Evolutionary conservation across 2,888 invertebrate genomes (phyloP).

Genomic region (Aspidiotus destructor): DNA sequence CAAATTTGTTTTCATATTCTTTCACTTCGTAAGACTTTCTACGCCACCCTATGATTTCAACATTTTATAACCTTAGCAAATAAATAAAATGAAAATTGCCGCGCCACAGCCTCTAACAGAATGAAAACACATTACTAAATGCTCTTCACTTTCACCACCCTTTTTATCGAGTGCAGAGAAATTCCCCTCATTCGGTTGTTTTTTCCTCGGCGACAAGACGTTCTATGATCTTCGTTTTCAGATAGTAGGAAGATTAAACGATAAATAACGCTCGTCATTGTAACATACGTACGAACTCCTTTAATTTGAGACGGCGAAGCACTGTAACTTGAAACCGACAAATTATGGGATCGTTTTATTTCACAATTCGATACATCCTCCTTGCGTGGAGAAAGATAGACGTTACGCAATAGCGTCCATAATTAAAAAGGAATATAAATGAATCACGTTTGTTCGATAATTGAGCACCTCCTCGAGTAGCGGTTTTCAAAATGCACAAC

Average conservation of each 20-base stretch:
- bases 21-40: too few relatives aligned
- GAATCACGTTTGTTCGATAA: too few relatives aligned
- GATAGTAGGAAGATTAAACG: slow-evolving; percentile 28
- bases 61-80: slow-evolving; percentile 11
- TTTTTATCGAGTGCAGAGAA: slow-evolving; percentile 3
- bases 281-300: slow-evolving; percentile 12
- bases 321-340: background rate
- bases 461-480: too few relatives aligned
- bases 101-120: slow-evolving; percentile 22
- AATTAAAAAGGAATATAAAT: too few relatives aligned
- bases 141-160: slow-evolving; percentile 21
- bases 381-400: background rate
- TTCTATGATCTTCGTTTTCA: slow-evolving; percentile 16
- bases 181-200: slow-evolving; percentile 10
- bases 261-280: slow-evolving; percentile 29
- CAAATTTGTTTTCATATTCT: too few relatives aligned
- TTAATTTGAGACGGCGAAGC: slow-evolving; percentile 3
- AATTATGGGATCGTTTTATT: background rate
- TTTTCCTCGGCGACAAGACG: background rate
- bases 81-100: slow-evolving; percentile 32
- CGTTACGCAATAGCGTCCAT: background rate
- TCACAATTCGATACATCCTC: background rate
- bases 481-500: too few relatives aligned
- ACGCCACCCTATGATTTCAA: background rate
- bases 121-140: slow-evolving; percentile 26